Evolutionary conservation across 1,140 invertebrate species (phyloP).

Genomic region (Drosophila dunni): DNA sequence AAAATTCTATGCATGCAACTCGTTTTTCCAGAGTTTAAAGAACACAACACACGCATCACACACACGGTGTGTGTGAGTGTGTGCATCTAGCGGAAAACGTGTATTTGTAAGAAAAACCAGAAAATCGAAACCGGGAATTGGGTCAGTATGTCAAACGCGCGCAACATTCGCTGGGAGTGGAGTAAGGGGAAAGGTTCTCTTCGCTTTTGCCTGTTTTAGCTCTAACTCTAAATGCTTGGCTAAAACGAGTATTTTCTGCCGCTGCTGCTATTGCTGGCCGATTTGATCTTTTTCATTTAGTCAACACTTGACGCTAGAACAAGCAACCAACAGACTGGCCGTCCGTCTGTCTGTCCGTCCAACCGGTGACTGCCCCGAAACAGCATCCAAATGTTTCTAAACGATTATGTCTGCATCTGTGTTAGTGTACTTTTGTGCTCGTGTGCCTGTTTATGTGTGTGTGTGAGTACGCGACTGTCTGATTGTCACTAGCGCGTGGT

Average conservation of each 20-base stretch:
- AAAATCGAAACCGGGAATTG: constrained; percentile 83
- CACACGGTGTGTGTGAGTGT: constrained; percentile 31
- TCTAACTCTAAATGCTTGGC: constrained; percentile 47
- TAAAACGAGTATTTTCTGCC: constrained; percentile 68
- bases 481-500: constrained; percentile 68
- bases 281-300: constrained; percentile 71
- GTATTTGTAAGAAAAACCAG: constrained; percentile 82
- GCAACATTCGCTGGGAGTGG: constrained; percentile 13
- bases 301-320: constrained; percentile 50
- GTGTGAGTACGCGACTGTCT: constrained; percentile 31
- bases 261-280: constrained; percentile 26
- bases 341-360: background rate
- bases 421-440: background rate
- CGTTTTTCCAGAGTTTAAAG: constrained; percentile 50
- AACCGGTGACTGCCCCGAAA: constrained; percentile 25
- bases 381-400: constrained; percentile 23
- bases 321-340: constrained; percentile 8
- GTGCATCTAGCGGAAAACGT: constrained; percentile 73
- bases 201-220: constrained; percentile 29
- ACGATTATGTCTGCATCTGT: constrained; percentile 2
- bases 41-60: constrained; percentile 37
- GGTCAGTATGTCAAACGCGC: constrained; percentile 77
- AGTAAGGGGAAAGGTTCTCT: constrained; percentile 38
- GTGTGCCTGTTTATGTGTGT: constrained; percentile 25
- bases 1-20: constrained; percentile 73